phyloP scores from a whole-genome alignment of 2,888 invertebrate species.

The Oscheius sp. region DNA sequence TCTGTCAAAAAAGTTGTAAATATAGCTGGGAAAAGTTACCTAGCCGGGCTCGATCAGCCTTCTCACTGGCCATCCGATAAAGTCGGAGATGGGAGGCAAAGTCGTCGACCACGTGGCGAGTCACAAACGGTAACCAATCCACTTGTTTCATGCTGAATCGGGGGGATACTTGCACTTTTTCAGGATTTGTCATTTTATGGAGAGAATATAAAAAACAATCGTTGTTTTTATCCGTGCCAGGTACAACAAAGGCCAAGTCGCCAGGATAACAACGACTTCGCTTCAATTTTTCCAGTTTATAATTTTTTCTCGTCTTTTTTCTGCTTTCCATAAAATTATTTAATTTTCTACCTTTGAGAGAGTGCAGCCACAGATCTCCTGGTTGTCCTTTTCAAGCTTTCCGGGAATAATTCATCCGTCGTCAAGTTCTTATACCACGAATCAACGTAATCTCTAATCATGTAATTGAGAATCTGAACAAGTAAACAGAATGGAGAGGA shows the following conservation, averaged over 20 bases:
- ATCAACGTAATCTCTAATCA: constrained; percentile 70
- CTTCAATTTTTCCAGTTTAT: too few relatives aligned
- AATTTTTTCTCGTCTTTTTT: too few relatives aligned
- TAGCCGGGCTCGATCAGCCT: constrained; percentile 53
- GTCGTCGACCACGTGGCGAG: constrained; percentile 88
- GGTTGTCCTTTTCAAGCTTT: constrained; percentile 63
- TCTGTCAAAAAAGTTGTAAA: constrained; percentile 18
- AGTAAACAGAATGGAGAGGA: not conserved
- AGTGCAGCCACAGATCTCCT: constrained; percentile 64
- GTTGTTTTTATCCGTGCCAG: too few relatives aligned
- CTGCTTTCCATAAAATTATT: too few relatives aligned
- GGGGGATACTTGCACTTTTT: too few relatives aligned
- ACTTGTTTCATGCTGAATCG: constrained; percentile 77
- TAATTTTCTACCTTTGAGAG: constrained; percentile 35
- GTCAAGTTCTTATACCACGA: constrained; percentile 70
- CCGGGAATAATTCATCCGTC: constrained; percentile 62
- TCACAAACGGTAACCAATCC: constrained; percentile 89
- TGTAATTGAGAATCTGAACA: constrained; percentile 59
- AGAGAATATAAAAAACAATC: not conserved
- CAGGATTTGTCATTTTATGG: too few relatives aligned
- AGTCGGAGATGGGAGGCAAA: constrained; percentile 88
- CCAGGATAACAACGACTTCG: too few relatives aligned
- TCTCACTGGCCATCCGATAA: constrained; percentile 82
- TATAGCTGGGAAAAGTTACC: constrained; percentile 3
- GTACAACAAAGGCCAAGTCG: too few relatives aligned